Base-by-base conservation (phyloP, 2,888 invertebrate species). In the Julus scanicus region DNA sequence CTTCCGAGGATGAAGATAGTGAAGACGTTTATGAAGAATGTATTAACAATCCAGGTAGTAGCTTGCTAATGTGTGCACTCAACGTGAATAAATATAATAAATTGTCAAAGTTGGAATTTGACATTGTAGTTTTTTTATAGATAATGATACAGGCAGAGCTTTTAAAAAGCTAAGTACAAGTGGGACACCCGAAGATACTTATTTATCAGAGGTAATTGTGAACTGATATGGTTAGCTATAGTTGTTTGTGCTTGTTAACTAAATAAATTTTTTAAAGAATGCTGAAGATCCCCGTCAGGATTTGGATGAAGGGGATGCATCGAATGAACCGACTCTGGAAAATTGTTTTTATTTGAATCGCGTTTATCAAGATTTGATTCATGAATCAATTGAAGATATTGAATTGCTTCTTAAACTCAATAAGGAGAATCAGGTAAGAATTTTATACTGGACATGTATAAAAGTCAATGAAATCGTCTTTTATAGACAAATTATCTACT, bases 371-470 rank as follows among this genome's bases (percentile, higher is more conserved):
- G 86, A 86, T 15, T 37, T 53, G 40, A 44, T 86, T 15, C n/a
- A 20, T 17, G 53, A 86, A 20, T 48, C 86, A n/a, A 86, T 86
- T n/a, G 48, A 53, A n/a, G 86, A 86, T 15, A n/a, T 86, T 17
- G 86, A 86, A 29, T 20, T 49, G 48, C 29, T 86, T 9, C 49
- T 86, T 15, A 49, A 44, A 37, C 40, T 37, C 15, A 86, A 86
- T 20, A 15, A 49, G 48, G 86, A 86, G 48, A 86, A 37, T 15
- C 86, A 86, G 86, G 86, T 86, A 6, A 83, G 83, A n/a, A 71
- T 71, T 71, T 2, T 71, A 20, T 49, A 13, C 13, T 49, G 49
- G 9, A 49, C 4, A 49, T 49, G 11, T 13, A 48, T 48, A 0
- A 9, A 6, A 49, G 13, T 49, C 4, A 49, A 8, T 29, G 49